Evolutionary conservation across 2,888 invertebrate species (phyloP), one percentile per base, ranked within the genome.

Genomic region (Leptopilina syphax): DNA sequence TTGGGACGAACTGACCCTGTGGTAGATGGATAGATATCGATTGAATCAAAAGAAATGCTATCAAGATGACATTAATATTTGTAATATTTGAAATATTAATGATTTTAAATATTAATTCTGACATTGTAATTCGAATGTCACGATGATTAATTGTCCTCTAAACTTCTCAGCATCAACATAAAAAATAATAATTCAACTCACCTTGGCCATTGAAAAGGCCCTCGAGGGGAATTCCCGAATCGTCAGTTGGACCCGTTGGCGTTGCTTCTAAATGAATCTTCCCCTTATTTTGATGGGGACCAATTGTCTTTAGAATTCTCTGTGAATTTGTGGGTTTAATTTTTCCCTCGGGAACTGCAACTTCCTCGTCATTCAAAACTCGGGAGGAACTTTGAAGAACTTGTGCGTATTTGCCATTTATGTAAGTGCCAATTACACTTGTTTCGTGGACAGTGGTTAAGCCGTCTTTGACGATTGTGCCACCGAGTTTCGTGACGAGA

Each of bases 391-490:
- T 97, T 88, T 97, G 96, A 50, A 97, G 92, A 84, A 94, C 96
- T 92, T 97, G 97, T 3, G 97, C 97, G 91, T 97, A 97, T 92
- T 97, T 97, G 63, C 96, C 97, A 76, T 96, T 96, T 87, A 97
- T 96, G 89, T 95, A 96, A 4, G 97, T 97, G 44, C 97, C 96
- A 86, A 97, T 96, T n/a, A 97, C 97, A 90, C 96, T 96, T 0
- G 97, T 97, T 92, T 97, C 97, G 89, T 96, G 96, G 7, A 97
- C 95, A 0, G 97, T 97, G 6, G 97, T 97, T 2, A 95, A 92
- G 1, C 97, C 97, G 88, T 96, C 96, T 89, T 95, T 96, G 5
- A 97, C 95, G 79, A 96, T 94, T 6, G 96, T 97, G 34, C 97
- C 97, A 66, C 96, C 97, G 77, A 97, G 93, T 87, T 96, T 96